Percentiles rank a stretch among this genome's conserved stretches.
Conservation (phyloP, 2,888 invertebrate genomes). For the Keiferia lycopersicella region DNA sequence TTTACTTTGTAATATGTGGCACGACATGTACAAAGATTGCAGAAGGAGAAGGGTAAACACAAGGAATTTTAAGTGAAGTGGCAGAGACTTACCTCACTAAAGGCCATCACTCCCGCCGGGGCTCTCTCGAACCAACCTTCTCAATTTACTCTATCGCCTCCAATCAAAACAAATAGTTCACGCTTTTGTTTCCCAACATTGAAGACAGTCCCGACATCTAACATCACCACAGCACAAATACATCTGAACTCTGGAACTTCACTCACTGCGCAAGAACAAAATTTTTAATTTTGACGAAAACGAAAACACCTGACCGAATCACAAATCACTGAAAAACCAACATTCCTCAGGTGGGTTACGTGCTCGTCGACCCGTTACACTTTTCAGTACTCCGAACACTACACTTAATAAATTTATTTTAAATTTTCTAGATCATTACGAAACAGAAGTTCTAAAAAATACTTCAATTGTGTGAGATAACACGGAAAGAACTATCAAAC, state of each 20-base stretch:
- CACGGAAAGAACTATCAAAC: conserved; percentile 73
- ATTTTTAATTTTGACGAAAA: conserved; percentile 74
- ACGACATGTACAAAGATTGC: neutral
- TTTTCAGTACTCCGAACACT: conserved; percentile 55
- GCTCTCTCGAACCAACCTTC: conserved; percentile 79
- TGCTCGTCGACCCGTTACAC: conserved; percentile 61
- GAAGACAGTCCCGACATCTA: conserved; percentile 79
- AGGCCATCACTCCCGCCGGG: conserved; percentile 86
- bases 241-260: conserved; percentile 76
- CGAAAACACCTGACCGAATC: conserved; percentile 82
- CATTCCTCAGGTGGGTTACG: conserved; percentile 85
- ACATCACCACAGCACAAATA: conserved; percentile 78
- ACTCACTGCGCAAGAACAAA: conserved; percentile 81
- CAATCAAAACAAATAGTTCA: conserved; percentile 81
- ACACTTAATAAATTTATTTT: conserved; percentile 53
- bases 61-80: neutral
- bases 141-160: conserved; percentile 70
- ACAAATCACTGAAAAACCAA: conserved; percentile 83
- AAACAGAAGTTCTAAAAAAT: conserved; percentile 65
- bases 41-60: neutral
- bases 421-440: conserved; percentile 56
- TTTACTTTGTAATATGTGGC: neutral
- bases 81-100: conserved; percentile 85
- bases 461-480: conserved; percentile 68
- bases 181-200: conserved; percentile 79